These are phyloP conservation scores for Speoplatyrhinus poulsoni DNA, from an alignment of 2,113 vertebrate genomes.

Conservation along the genomic window DNA sequence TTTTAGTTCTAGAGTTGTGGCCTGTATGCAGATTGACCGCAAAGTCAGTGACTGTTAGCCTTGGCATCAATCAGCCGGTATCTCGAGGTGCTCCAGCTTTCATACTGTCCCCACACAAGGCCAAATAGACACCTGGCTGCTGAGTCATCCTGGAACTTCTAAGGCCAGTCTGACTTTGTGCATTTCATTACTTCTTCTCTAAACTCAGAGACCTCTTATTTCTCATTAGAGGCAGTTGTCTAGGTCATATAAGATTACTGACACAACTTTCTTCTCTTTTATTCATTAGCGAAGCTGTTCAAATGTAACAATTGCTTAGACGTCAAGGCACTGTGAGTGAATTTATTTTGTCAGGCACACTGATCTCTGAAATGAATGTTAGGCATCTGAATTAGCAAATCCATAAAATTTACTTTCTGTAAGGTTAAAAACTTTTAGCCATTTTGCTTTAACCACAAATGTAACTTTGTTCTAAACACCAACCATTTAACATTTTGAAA, in stretches of 20 bases:
- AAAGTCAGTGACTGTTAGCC: constrained; percentile 44
- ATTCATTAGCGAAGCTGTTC: constrained; percentile 43
- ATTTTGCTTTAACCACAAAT: neutral
- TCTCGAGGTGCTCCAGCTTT: constrained; percentile 56
- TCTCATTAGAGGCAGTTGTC: constrained; percentile 35
- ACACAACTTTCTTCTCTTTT: constrained; percentile 24
- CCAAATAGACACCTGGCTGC: constrained; percentile 59
- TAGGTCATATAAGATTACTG: constrained; percentile 54
- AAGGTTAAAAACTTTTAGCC: no score
- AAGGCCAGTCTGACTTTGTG: constrained; percentile 56
- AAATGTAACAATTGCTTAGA: constrained; percentile 31
- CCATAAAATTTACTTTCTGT: no score
- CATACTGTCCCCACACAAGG: constrained; percentile 45
- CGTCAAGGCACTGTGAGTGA: neutral
- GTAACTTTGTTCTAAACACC: no score
- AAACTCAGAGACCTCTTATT: constrained; percentile 45
- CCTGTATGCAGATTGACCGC: constrained; percentile 33
- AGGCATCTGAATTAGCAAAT: neutral
- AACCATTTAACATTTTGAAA: neutral
- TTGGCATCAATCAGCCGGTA: constrained; percentile 36
- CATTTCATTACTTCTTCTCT: constrained; percentile 58
- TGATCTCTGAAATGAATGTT: neutral
- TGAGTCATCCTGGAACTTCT: constrained; percentile 66
- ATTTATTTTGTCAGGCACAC: constrained; percentile 15
- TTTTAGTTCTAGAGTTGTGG: constrained; percentile 21